Conservation (phyloP, 1,140 invertebrate genomes). For the Rhagoletis pomonella region DNA sequence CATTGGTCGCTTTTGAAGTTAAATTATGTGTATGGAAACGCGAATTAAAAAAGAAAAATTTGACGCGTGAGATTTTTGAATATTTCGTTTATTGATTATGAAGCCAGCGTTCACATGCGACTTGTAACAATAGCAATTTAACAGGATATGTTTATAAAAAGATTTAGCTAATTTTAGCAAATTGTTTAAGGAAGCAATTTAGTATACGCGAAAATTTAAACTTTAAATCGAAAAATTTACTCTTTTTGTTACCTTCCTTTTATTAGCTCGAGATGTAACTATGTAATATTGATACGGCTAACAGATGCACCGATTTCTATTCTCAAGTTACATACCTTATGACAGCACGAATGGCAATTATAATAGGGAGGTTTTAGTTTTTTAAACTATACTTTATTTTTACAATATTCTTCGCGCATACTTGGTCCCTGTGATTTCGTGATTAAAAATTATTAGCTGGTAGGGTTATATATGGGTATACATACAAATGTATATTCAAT, state of each 20-base stretch:
- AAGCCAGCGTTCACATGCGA: not conserved
- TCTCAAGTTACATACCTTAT: too few species aligned
- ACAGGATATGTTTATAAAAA: not conserved
- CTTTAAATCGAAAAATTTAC: not conserved
- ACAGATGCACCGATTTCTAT: too few species aligned
- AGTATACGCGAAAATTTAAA: not conserved
- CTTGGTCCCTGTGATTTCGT: not conserved
- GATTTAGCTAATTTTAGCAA: not conserved
- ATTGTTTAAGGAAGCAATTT: not conserved
- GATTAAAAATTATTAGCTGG: slow-evolving; percentile 18
- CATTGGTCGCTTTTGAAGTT: not conserved
- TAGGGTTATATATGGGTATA: too few species aligned
- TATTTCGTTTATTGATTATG: not conserved
- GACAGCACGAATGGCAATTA: too few species aligned
- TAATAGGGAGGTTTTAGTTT: too few species aligned
- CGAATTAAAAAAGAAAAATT: too few species aligned
- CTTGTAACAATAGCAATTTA: not conserved
- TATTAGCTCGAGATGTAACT: too few species aligned
- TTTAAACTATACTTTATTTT: not conserved
- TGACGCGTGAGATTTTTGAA: not conserved
- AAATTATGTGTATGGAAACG: too few species aligned
- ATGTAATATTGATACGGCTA: too few species aligned
- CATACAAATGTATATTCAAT: too few species aligned
- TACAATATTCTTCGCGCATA: not conserved
- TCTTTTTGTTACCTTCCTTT: too few species aligned